phyloP scores from a whole-genome alignment of 2,888 invertebrate species.

The Palloptera scutellata region DNA sequence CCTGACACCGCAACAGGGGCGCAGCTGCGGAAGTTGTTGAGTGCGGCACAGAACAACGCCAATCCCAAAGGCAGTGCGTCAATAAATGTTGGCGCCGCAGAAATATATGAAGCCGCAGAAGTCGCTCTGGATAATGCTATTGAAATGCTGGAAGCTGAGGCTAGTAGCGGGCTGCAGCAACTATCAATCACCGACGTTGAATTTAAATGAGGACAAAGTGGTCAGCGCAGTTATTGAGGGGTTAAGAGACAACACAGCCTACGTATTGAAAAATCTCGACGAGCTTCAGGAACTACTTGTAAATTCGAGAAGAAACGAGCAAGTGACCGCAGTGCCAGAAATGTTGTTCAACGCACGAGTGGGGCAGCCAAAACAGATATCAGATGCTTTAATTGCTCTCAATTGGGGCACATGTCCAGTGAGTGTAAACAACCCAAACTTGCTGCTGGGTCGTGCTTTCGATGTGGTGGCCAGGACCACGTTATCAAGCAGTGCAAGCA shows the following conservation, averaged over 20 bases:
- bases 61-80: not conserved
- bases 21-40: conserved; percentile 14
- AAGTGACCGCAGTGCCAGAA: conserved; percentile 17
- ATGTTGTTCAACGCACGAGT: conserved; percentile 39
- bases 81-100: not conserved
- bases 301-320: conserved; percentile 45
- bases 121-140: not conserved
- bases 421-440: conserved; percentile 25
- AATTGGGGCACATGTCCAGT: conserved; percentile 18
- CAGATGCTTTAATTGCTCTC: conserved; percentile 32
- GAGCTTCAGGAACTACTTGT: conserved; percentile 48
- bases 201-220: conserved; percentile 25
- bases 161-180: not conserved
- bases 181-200: not conserved
- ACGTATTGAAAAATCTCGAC: conserved; percentile 22
- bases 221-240: conserved; percentile 31
- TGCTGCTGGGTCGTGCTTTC: conserved; percentile 24
- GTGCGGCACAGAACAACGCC: not conserved
- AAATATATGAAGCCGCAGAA: not conserved
- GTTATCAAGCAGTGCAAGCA: too few relatives aligned
- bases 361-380: conserved; percentile 1
- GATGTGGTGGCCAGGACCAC: conserved; percentile 10
- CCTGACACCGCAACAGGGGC: not conserved
- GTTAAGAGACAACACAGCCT: conserved; percentile 23
- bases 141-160: too few relatives aligned